phyloP scores from a whole-genome alignment of 2,888 invertebrate species.

The Dryococelus australis region DNA sequence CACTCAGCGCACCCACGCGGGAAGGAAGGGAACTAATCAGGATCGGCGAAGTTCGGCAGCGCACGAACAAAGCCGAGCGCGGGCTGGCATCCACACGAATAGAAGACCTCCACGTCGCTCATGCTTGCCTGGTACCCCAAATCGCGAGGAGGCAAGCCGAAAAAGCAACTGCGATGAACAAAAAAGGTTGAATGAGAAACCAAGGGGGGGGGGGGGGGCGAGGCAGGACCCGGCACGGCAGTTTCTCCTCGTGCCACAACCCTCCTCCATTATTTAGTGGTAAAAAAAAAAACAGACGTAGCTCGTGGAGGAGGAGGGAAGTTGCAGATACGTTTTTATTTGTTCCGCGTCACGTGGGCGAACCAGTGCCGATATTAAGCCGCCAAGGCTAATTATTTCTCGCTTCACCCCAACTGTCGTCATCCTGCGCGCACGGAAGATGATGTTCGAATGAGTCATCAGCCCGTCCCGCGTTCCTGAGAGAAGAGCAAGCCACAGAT shows the following conservation, averaged over 20 bases:
- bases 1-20: not conserved
- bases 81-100: not conserved
- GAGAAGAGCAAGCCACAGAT: not conserved
- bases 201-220: too few species aligned
- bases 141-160: not conserved
- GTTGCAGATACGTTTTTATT: not conserved
- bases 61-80: not conserved
- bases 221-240: too few species aligned
- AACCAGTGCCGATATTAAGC: not conserved
- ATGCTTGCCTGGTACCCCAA: not conserved
- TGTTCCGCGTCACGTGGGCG: not conserved
- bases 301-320: too few species aligned
- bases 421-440: not conserved
- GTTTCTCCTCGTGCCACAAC: too few species aligned
- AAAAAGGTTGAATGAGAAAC: too few species aligned
- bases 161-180: not conserved
- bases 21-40: not conserved
- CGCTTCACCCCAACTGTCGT: not conserved
- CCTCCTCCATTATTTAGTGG: too few species aligned
- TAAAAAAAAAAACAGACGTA: not conserved
- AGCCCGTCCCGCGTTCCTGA: not conserved
- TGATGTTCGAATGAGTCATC: not conserved
- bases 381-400: constrained; percentile 16
- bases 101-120: not conserved
- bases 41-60: not conserved